Percentiles rank a stretch among this genome's conserved stretches.
Evolutionary conservation across 2,797 vertebrate species (phyloP).

Genomic region (Triplophysa yarkandensis): DNA sequence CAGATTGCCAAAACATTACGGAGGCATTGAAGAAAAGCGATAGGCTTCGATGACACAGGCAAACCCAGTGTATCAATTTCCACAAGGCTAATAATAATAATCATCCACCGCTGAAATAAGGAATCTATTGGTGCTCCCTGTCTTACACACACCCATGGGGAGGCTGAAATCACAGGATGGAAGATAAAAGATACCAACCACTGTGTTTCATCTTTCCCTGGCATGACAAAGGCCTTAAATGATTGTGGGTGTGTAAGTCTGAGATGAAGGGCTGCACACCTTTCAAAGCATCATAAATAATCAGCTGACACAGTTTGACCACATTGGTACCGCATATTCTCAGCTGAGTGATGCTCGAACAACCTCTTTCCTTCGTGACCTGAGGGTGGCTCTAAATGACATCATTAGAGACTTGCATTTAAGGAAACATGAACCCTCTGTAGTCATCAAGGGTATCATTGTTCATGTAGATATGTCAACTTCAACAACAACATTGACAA

Average conservation of each 20-base stretch:
- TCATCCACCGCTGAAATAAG: slow-evolving; percentile 64
- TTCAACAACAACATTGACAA: slow-evolving; percentile 1
- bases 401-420: slow-evolving; percentile 50
- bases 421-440: slow-evolving; percentile 54
- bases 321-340: slow-evolving; percentile 40
- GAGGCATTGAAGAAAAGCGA: slow-evolving; percentile 64
- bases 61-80: slow-evolving; percentile 58
- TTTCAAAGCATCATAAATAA: slow-evolving; percentile 64
- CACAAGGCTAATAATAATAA: slow-evolving; percentile 65
- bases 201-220: slow-evolving; percentile 63
- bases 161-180: slow-evolving; percentile 58
- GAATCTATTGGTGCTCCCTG: slow-evolving; percentile 58
- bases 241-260: slow-evolving; percentile 54
- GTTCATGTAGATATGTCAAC: slow-evolving; percentile 47
- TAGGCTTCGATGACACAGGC: slow-evolving; percentile 53
- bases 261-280: slow-evolving; percentile 54
- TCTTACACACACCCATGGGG: slow-evolving; percentile 55
- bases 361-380: slow-evolving; percentile 32
- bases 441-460: slow-evolving; percentile 44
- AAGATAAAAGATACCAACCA: slow-evolving; percentile 65
- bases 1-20: slow-evolving; percentile 66
- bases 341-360: slow-evolving; percentile 40
- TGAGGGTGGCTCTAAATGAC: slow-evolving; percentile 46
- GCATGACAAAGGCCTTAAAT: slow-evolving; percentile 60
- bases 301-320: slow-evolving; percentile 53